Base-by-base conservation (phyloP, 2,888 invertebrate species). In the Drosophila siamana region DNA sequence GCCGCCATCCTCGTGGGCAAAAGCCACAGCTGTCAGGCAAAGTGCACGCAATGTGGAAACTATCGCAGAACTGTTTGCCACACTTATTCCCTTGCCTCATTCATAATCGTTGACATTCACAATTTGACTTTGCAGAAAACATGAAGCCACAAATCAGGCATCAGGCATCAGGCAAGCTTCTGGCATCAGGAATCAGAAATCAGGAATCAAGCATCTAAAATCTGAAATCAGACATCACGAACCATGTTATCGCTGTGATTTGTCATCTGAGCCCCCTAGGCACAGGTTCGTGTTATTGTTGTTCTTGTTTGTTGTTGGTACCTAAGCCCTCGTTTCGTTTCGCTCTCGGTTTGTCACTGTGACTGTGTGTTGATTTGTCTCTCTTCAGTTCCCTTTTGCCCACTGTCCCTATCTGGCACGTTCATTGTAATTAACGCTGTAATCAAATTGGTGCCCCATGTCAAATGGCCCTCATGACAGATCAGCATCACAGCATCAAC, bases 361-460 rank as follows among this genome's bases (percentile, higher is more conserved):
- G 24, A 26, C 6, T n/a, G 46, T 19, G 28, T 28, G 9, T 28
- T n/a, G n/a, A n/a, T n/a, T 28, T 28, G 36, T 15, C 13, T 13
- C 15, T 15, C 36, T 15, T 38, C 13, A 7, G 2, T 13, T 8
- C 30, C 11, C 30, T 30, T 9, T 30, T 1, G 30, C 2, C 30
- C 11, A 8, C 47, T 46, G 22, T 43, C 33, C 38, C 47, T 41
- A 48, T 41, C 60, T 36, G 43, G 55, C 64, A 60, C 59, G 55
- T 62, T 56, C 67, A 55, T 56, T 78, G 89, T 87, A 83, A 83
- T 83, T 83, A 83, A 87, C 89, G 86, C 89, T 71, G 81, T 82
- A 80, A 86, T 82, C 87, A 74, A 88, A 88, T 88, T 67, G 64
- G 33, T 65, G 73, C 66, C 75, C 71, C 72, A 63, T 76, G 77